Evolutionary conservation across 2,113 vertebrate species (phyloP).

Genomic region (Actenoides lindsayi): DNA sequence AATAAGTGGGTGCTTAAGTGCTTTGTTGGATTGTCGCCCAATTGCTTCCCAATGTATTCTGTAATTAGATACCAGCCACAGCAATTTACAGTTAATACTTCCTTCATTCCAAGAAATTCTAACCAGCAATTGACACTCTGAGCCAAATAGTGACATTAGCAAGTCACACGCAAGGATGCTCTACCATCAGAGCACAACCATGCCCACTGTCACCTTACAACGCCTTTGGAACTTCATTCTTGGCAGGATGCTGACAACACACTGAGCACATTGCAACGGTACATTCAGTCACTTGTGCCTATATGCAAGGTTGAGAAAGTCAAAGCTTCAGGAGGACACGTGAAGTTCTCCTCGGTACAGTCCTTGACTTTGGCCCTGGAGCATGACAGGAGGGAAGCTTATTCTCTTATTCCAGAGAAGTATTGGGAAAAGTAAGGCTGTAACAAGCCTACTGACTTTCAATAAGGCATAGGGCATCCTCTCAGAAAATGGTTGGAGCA

Average conservation of each 20-base stretch:
- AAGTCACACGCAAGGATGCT: neutral
- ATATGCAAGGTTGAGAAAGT: neutral
- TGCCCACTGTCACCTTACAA: neutral
- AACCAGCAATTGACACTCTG: neutral
- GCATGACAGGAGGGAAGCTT: neutral
- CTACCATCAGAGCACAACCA: neutral
- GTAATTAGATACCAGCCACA: constrained; percentile 24
- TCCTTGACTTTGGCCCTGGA: neutral
- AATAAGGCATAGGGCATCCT: neutral
- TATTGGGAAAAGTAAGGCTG: neutral
- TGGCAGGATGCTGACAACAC: neutral
- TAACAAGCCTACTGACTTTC: neutral
- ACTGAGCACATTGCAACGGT: neutral
- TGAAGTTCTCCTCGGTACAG: neutral
- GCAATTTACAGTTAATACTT: constrained; percentile 58
- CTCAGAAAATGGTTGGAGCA: neutral
- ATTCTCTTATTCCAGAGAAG: neutral
- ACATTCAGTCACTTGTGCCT: neutral
- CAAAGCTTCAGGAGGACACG: neutral
- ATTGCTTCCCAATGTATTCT: constrained; percentile 19
- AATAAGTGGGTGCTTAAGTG: constrained; percentile 59
- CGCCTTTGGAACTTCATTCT: neutral
- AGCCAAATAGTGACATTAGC: neutral
- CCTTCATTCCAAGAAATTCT: constrained; percentile 57
- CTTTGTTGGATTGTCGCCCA: constrained; percentile 20